Evolutionary conservation across 2,888 invertebrate genomes (phyloP), one percentile per base, ranked within the genome.

Genomic region (Netelia fuscicornis): DNA sequence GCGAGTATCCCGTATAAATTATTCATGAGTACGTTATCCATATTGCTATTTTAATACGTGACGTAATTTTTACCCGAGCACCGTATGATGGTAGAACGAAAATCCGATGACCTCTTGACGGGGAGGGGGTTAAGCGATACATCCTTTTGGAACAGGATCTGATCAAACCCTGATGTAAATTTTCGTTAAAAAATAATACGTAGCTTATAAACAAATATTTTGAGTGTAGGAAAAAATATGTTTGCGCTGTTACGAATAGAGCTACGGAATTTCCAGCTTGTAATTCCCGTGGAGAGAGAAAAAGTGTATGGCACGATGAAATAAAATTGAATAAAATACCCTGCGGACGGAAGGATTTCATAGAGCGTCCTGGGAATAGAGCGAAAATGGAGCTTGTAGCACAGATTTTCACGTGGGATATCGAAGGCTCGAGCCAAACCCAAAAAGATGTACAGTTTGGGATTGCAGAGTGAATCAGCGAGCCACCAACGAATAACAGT

Each of bases 291-390:
- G 60, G 17, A 42, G 30, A 48, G 30, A 30, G 52, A 70, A 17
- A 37, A 37, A 25, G 30, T 13, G 67, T 52, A 56, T 11, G 56
- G 42, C 9, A 44, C 17, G 9, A 13, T n/a, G 25, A 17, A 60
- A 72, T 56, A n/a, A 58, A 78, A 83, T 81, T 83, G 81, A 83
- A 81, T 75, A 52, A 64, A 79, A 79, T 64, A 79, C n/a, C 71
- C 54, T 79, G 62, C 20, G 60, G 23, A 13, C 64, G n/a, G 37
- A 17, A 11, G 42, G 70, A 64, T 79, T 79, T 79, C 52, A 79
- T 79, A 42, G 71, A 71, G 52, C 42, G 62, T 60, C 25, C 54
- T 64, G 37, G 70, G 71, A 71, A 79, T 79, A 79, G 60, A 23
- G 25, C 54, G 42, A 58, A 17, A 37, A 54, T 30, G 23, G 62